These are phyloP conservation scores for Sebastes umbrosus DNA, from an alignment of 2,797 vertebrate genomes.

Conservation along the genomic window DNA sequence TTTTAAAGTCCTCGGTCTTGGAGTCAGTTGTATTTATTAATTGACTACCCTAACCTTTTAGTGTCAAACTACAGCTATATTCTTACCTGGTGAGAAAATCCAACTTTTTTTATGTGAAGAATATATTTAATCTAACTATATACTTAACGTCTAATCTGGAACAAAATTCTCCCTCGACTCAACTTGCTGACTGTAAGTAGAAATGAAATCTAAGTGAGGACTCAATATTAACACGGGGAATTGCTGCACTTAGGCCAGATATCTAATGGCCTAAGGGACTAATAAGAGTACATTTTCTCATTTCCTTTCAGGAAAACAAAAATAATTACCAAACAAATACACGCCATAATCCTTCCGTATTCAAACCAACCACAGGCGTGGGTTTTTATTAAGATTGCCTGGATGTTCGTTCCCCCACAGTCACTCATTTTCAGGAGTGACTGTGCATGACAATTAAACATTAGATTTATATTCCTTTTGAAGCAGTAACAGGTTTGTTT, in stretches of 20 bases:
- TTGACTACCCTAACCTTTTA: neutral
- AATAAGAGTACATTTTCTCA: conserved; percentile 17
- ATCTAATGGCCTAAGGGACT: conserved; percentile 8
- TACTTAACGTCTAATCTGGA: neutral
- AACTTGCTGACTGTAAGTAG: conserved; percentile 14
- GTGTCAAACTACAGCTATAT: neutral
- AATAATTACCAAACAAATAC: conserved; percentile 20
- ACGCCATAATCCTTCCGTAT: neutral
- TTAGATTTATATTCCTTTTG: neutral
- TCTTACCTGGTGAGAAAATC: neutral
- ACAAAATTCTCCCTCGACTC: conserved; percentile 8
- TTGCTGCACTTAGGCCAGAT: conserved; percentile 21
- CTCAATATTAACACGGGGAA: conserved; percentile 19
- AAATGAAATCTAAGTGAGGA: conserved; percentile 18
- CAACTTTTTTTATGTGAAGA: neutral
- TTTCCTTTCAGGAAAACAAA: conserved; percentile 21
- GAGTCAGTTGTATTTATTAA: neutral
- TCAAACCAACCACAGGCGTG: conserved; percentile 6
- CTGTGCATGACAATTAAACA: conserved; percentile 7
- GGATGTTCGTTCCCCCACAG: neutral
- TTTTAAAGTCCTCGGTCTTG: neutral
- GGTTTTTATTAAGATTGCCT: conserved; percentile 2
- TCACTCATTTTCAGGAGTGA: neutral
- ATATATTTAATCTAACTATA: neutral
- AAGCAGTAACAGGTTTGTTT: conserved; percentile 16